A percentile compares a stretch with the other conserved stretches of the same genome.
Evolutionary conservation across 2,797 vertebrate genomes (phyloP).

Genomic region (Sandelia bainsii): DNA sequence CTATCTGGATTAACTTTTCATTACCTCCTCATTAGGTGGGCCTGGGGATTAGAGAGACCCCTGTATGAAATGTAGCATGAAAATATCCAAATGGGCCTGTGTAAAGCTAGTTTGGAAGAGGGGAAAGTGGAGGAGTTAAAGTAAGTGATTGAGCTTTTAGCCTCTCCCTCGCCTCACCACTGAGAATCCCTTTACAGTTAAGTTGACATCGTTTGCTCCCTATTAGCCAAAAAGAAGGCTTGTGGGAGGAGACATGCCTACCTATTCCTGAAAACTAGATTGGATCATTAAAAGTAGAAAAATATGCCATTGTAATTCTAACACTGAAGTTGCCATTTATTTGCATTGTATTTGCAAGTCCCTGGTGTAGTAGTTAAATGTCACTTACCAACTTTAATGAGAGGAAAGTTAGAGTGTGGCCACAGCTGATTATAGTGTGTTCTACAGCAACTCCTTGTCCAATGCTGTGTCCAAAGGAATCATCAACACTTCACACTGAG

Average conservation of each 20-base stretch:
- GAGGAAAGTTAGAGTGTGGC: slow-evolving; percentile 75
- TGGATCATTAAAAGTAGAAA: slow-evolving; percentile 85
- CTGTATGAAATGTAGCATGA: slow-evolving; percentile 81
- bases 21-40: slow-evolving; percentile 85
- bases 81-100: slow-evolving; percentile 76
- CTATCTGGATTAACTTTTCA: slow-evolving; percentile 87
- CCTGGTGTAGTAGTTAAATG: slow-evolving; percentile 80
- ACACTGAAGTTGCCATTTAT: slow-evolving; percentile 79
- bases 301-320: slow-evolving; percentile 81
- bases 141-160: slow-evolving; percentile 74
- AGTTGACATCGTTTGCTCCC: slow-evolving; percentile 75
- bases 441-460: slow-evolving; percentile 60
- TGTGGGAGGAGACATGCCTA: slow-evolving; percentile 52
- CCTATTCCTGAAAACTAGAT: slow-evolving; percentile 78
- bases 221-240: slow-evolving; percentile 78
- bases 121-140: slow-evolving; percentile 64
- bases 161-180: slow-evolving; percentile 49
- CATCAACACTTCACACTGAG: slow-evolving; percentile 61
- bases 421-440: slow-evolving; percentile 76
- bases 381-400: slow-evolving; percentile 83
- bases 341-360: slow-evolving; percentile 80
- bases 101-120: slow-evolving; percentile 68
- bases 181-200: slow-evolving; percentile 57
- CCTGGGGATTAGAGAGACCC: slow-evolving; percentile 83
- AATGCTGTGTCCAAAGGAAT: slow-evolving; percentile 63